Evolutionary conservation across 1,140 invertebrate genomes (phyloP).

Genomic region (Pseudomyrmex sp.): DNA sequence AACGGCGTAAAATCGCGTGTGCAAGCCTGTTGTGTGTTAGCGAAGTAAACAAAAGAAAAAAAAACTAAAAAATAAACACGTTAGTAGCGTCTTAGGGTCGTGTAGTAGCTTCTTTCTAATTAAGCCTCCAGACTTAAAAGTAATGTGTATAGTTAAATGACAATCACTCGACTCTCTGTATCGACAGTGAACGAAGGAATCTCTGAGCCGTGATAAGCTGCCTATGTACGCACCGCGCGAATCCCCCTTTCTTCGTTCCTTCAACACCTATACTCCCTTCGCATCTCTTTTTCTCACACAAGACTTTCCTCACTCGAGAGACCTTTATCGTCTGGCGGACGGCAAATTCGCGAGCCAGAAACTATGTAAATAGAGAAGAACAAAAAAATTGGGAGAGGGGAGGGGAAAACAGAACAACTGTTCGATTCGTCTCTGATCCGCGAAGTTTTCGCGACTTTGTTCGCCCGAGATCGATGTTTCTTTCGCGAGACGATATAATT

Average conservation of each 20-base stretch:
- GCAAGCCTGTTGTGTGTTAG: conserved; percentile 24
- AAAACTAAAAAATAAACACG: not conserved
- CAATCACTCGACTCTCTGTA: conserved; percentile 83
- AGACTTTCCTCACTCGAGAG: conserved; percentile 37
- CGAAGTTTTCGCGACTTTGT: conserved; percentile 26
- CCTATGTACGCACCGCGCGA: conserved; percentile 67
- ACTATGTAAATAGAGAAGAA: conserved; percentile 34
- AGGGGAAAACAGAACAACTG: not conserved
- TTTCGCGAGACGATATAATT: conserved; percentile 9
- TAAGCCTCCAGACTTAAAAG: conserved; percentile 69
- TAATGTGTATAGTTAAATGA: conserved; percentile 82
- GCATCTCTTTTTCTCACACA: not conserved
- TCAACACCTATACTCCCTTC: not conserved
- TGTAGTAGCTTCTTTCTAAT: conserved; percentile 77
- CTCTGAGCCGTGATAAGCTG: conserved; percentile 76
- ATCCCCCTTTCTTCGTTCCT: conserved; percentile 41
- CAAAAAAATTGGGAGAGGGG: not conserved
- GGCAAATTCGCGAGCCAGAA: conserved; percentile 8
- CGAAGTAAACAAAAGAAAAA: conserved; percentile 64
- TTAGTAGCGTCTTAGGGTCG: conserved; percentile 76
- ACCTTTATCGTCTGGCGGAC: conserved; percentile 21
- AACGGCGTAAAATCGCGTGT: not conserved
- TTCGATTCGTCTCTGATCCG: conserved; percentile 31
- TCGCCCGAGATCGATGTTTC: conserved; percentile 12
- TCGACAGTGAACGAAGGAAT: conserved; percentile 77